phyloP scores from a whole-genome alignment of 37 sponge, comb jelly and placozoan genomes.

The Lycopodina hypogea region DNA sequence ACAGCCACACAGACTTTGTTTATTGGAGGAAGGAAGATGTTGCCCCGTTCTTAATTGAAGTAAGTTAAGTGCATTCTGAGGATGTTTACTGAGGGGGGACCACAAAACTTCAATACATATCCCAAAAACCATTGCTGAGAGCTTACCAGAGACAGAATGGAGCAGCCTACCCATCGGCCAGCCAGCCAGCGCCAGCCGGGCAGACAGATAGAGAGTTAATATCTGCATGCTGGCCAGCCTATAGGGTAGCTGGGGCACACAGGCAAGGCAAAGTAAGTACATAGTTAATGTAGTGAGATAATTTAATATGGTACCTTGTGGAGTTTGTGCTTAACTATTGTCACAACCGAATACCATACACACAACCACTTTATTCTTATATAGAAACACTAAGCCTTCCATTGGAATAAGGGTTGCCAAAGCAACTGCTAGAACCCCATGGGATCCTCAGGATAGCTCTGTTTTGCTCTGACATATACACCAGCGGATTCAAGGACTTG shows the following conservation, averaged over 20 bases:
- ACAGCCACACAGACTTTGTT: no score
- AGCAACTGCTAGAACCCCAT: no score
- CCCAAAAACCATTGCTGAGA: background rate
- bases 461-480: no score
- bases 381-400: no score
- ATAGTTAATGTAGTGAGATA: background rate
- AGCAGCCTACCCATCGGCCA: background rate
- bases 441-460: no score
- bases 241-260: background rate
- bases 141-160: conserved; percentile 2
- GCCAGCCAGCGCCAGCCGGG: conserved; percentile 9
- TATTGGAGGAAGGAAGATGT: background rate
- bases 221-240: conserved; percentile 16
- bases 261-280: conserved; percentile 6
- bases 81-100: conserved; percentile 5
- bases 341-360: no score
- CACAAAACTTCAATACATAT: background rate
- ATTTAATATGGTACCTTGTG: no score
- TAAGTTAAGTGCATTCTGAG: background rate
- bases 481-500: no score
- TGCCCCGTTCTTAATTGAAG: background rate
- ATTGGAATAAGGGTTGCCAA: no score
- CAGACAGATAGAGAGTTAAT: conserved; percentile 4
- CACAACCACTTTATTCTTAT: no score
- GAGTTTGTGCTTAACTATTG: no score